Percentiles rank a stretch among this genome's conserved stretches.
These are phyloP conservation scores for Biston betularia DNA, from an alignment of 2,888 invertebrate species.

Conservation along the genomic window DNA sequence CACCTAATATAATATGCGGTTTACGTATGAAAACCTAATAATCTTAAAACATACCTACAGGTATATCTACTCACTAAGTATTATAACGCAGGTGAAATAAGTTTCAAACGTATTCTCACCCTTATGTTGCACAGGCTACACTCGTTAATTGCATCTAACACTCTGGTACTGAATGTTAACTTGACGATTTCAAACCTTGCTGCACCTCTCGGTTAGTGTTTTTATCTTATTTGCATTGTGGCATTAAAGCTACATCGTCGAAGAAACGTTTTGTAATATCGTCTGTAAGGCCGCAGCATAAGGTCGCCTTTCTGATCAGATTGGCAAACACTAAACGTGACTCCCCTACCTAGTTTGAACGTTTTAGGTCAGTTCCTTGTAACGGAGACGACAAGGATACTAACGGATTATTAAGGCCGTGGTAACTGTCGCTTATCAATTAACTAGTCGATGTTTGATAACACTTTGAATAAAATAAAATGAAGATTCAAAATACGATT, in stretches of 20 bases:
- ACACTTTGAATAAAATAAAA: neutral
- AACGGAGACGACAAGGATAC: conserved; percentile 26
- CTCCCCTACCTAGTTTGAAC: conserved; percentile 24
- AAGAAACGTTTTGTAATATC: conserved; percentile 18
- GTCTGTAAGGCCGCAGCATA: conserved; percentile 11
- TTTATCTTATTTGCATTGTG: conserved; percentile 13
- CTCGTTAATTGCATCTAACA: too few relatives aligned
- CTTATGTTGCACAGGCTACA: too few relatives aligned
- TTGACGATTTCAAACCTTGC: conserved; percentile 4
- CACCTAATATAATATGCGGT: too few relatives aligned
- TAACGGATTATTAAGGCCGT: conserved; percentile 24
- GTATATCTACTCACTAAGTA: too few relatives aligned
- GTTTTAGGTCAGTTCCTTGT: conserved; percentile 31
- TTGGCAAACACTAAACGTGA: conserved; percentile 19
- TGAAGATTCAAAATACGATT: neutral
- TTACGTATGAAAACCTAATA: too few relatives aligned
- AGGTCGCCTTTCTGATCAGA: conserved; percentile 11
- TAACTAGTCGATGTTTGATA: neutral
- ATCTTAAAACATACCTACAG: too few relatives aligned
- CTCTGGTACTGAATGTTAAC: too few relatives aligned
- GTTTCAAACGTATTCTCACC: too few relatives aligned
- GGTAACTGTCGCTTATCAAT: neutral
- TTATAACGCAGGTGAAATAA: too few relatives aligned
- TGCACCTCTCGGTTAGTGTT: conserved; percentile 7
- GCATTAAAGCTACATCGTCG: conserved; percentile 12